These are phyloP conservation scores for Staurois parvus DNA, from an alignment of 2,797 vertebrate species.

Conservation along the genomic window DNA sequence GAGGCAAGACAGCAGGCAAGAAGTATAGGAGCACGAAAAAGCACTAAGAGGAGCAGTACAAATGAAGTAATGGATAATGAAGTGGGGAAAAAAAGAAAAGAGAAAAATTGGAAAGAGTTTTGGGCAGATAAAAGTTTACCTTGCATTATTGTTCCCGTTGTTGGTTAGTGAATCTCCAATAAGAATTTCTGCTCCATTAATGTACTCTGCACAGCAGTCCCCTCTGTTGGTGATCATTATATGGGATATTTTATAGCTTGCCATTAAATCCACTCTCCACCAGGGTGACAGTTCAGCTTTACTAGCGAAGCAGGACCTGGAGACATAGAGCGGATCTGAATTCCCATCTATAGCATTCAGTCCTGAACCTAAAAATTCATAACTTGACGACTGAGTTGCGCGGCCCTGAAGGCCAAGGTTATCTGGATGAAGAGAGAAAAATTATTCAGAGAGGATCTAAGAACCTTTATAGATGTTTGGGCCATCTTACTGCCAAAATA, in stretches of 20 bases:
- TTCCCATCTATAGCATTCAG: background rate
- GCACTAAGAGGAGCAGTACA: too few relatives aligned
- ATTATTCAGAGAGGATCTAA: too few relatives aligned
- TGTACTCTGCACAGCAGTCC: background rate
- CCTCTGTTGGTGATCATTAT: background rate
- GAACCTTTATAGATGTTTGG: too few relatives aligned
- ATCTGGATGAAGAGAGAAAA: background rate
- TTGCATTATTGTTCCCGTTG: slow-evolving; percentile 16
- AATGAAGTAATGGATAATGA: too few relatives aligned
- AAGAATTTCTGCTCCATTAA: slow-evolving; percentile 14
- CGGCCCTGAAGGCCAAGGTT: background rate
- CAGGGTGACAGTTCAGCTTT: background rate
- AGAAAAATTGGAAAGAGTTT: too few relatives aligned
- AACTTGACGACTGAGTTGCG: background rate
- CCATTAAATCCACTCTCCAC: slow-evolving; percentile 5
- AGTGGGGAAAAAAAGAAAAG: too few relatives aligned
- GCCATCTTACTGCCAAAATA: too few relatives aligned
- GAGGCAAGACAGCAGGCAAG: too few relatives aligned
- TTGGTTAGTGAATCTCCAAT: slow-evolving; percentile 13
- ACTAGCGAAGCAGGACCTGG: background rate
- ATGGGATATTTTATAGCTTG: background rate
- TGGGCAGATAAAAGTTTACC: background rate
- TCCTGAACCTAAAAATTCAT: background rate
- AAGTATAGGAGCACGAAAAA: too few relatives aligned
- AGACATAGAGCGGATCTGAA: background rate